Conservation (phyloP, 2,797 vertebrate genomes). For the Xenopus petersii region DNA sequence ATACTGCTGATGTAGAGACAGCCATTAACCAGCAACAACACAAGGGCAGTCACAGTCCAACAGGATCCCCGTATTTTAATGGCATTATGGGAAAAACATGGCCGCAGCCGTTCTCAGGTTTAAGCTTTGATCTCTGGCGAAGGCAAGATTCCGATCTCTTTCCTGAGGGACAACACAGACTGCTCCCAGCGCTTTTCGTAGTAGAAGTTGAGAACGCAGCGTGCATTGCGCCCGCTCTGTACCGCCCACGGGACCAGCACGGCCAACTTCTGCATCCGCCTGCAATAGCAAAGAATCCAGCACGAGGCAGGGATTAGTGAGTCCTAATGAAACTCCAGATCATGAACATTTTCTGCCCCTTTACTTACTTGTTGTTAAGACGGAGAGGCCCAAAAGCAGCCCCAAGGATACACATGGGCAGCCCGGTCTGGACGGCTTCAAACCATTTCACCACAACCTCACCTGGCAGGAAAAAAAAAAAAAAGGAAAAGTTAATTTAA, state of each 20-base stretch:
- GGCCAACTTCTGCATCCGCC: conserved; percentile 69
- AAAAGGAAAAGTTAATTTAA: too few species aligned
- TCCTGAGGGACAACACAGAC: conserved; percentile 74
- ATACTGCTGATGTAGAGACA: too few species aligned
- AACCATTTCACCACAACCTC: conserved; percentile 96
- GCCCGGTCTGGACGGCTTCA: conserved; percentile 86
- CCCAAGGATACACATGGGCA: conserved; percentile 94
- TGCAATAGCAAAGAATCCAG: conserved; percentile 47
- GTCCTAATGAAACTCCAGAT: too few species aligned
- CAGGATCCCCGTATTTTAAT: too few species aligned
- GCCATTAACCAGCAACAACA: too few species aligned
- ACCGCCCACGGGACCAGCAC: conserved; percentile 88
- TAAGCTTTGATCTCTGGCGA: conserved; percentile 52
- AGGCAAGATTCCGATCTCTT: conserved; percentile 81
- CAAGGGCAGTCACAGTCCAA: too few species aligned
- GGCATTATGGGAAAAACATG: too few species aligned
- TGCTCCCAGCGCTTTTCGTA: conserved; percentile 93
- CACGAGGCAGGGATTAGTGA: too few species aligned
- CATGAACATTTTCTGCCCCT: too few species aligned
- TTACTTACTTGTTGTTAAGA: conserved; percentile 75
- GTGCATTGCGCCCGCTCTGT: conserved; percentile 67
- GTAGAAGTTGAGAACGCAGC: conserved; percentile 82
- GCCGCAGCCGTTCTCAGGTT: background rate
- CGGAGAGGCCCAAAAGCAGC: conserved; percentile 81
- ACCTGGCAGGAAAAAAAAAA: conserved; percentile 64